Conservation (phyloP, 2,113 vertebrate genomes). For the Cettia cetti region DNA sequence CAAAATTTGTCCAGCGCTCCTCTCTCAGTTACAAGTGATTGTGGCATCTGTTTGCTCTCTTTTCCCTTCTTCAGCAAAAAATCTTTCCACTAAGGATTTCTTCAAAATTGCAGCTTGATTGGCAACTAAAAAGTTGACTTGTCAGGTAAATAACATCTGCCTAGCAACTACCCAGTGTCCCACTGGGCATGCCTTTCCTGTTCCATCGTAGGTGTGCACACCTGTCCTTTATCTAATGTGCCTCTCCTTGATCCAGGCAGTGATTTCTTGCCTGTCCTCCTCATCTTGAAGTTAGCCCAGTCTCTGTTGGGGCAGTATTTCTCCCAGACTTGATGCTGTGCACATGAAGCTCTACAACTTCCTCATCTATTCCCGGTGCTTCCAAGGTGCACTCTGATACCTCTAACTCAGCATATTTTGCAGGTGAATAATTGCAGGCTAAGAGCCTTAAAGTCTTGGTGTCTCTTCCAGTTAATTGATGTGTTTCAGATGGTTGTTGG, state of each 20-base stretch:
- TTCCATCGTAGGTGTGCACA: fast-evolving
- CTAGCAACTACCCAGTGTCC: neutral
- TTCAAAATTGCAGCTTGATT: neutral
- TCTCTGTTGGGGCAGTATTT: neutral
- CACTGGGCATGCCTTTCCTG: neutral
- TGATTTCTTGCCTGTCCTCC: neutral
- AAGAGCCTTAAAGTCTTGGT: neutral
- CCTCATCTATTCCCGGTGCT: neutral
- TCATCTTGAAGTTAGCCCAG: neutral
- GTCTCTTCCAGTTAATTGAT: neutral
- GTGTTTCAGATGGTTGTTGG: neutral
- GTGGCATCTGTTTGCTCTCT: neutral
- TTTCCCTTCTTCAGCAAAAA: neutral
- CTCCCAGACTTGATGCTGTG: neutral
- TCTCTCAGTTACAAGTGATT: neutral
- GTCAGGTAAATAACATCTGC: neutral
- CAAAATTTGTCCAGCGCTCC: neutral
- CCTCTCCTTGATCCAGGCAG: neutral
- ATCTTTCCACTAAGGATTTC: neutral
- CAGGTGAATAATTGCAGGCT: neutral
- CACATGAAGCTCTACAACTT: neutral
- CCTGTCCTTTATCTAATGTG: neutral
- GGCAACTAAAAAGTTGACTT: neutral
- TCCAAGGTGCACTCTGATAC: neutral
- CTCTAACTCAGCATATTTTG: neutral